Evolutionary conservation across 2,113 vertebrate genomes (phyloP), one percentile per base, ranked within the genome.

Genomic region (Heliornis fulica): DNA sequence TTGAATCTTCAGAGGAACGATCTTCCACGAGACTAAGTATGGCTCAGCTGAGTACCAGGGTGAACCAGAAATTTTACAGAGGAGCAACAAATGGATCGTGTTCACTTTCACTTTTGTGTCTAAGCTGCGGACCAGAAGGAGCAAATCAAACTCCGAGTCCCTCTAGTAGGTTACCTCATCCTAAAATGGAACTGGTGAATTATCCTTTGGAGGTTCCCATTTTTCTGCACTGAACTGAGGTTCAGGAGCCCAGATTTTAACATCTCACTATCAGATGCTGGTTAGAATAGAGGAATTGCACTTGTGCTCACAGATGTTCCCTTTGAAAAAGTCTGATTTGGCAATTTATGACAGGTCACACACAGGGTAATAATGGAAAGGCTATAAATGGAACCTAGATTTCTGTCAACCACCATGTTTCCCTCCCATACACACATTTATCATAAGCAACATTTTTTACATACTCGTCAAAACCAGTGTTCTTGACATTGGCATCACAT

Each of bases 31-130:
- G 25, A 22, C 34, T 75, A 13, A 74, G 32, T 13, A 19, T 7
- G 17, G n/a, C 31, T 66, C 50, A 63, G 25, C 41, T 61, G 57
- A 45, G 25, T 71, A 17, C 12, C 53, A 79, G 18, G 25, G 7
- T 38, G 15, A 43, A 63, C 76, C n/a, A 50, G 29, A 77, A 90
- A 76, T 32, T 43, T 40, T 61, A 3, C 8, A 7, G 10, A 88
- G 13, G 31, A 36, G 20, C 18, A 46, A 41, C 2, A 2, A 45
- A 76, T 14, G 4, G n/a, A n/a, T 54, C 15, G 15, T 71, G 14
- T 26, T 72, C 0, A 0, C 32, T 36, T 83, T 41, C 75, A 50
- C 14, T 51, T 50, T 1, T 0, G 19, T 34, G 12, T 25, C 32
- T 72, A 40, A 86, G 16, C 26, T 80, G 46, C 40, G 25, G n/a